Evolutionary conservation across 1,140 invertebrate species (phyloP), one percentile per base, ranked within the genome.

Genomic region (Drosophila cardini): DNA sequence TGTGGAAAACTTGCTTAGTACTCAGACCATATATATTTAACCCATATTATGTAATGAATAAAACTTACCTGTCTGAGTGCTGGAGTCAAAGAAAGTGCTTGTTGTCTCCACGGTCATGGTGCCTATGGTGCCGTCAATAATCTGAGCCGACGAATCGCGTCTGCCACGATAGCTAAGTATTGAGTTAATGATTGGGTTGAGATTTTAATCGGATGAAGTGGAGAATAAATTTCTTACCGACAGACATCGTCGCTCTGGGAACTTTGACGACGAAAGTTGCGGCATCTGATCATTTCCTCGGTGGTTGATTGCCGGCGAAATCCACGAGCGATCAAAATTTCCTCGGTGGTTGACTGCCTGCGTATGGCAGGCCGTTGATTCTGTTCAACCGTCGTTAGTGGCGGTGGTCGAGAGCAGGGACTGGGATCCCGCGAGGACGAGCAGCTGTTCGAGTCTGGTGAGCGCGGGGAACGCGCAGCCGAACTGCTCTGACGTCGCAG

Each of bases 81-180:
- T 97, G 64, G 96, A 97, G 92, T 98, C 97, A 90, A 97, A 98
- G 92, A 97, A 97, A 0, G 97, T 97, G 90, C 96, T 97, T 1
- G 97, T 97, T 1, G 97, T 98, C 91, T 98, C 97, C 4, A 98
- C 96, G 0, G 97, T 97, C 97, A 98, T 98, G 11, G 97, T 96
- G 6, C 96, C 96, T 60, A 98, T 95, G n/a, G 97, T 98, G 4
- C 97, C 97, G 83, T 98, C 97, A 18, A 96, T 96, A 78, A 98
- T 98, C 93, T 98, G 97, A 1, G 97, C 96, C 10, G 96, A 96
- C 1, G 97, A 98, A 90, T 98, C 97, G 18, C 97, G 93, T 3
- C 97, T 93, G 4, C 97, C 97, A 26, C 96, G 94, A 78, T 95
- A 96, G 4, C 90, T 92, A 38, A 11, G 11, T 1, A 18, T 9